Evolutionary conservation across 1,140 invertebrate species (phyloP).

Genomic region (Drosophila willistoni): DNA sequence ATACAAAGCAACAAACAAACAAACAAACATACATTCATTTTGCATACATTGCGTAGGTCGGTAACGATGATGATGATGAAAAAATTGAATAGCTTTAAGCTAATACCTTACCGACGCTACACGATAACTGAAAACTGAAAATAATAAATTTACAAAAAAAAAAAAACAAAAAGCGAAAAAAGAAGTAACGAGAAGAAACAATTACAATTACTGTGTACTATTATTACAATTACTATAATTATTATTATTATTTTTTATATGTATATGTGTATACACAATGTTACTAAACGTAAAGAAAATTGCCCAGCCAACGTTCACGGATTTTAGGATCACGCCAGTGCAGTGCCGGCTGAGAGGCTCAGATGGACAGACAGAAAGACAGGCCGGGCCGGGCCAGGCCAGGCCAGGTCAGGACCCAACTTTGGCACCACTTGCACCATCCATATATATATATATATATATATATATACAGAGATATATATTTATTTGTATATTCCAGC

Average conservation of each 20-base stretch:
- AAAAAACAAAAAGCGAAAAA: slow-evolving; percentile 5
- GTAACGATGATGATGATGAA: background rate
- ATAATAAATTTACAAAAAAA: background rate
- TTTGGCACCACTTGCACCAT: slow-evolving; percentile 10
- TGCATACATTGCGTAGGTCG: slow-evolving; percentile 15
- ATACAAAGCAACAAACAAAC: background rate
- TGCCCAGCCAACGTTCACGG: slow-evolving; percentile 4
- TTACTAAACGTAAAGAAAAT: slow-evolving; percentile 46
- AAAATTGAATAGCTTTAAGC: slow-evolving; percentile 3
- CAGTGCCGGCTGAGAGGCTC: too few species aligned
- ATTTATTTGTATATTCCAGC: background rate
- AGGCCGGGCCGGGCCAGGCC: background rate
- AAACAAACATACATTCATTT: slow-evolving; percentile 21
- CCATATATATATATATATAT: too few species aligned
- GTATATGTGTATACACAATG: slow-evolving; percentile 60
- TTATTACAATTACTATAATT: slow-evolving; percentile 15
- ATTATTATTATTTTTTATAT: slow-evolving; percentile 55
- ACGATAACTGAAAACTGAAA: slow-evolving; percentile 5
- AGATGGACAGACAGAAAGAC: too few species aligned
- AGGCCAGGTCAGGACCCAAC: too few species aligned
- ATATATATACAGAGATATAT: too few species aligned
- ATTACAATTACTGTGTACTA: slow-evolving; percentile 12
- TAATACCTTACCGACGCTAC: background rate
- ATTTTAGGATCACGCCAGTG: background rate
- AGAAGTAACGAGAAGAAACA: too few species aligned